phyloP scores from a whole-genome alignment of 2,888 invertebrate genomes.

The Bedellia somnulentella region DNA sequence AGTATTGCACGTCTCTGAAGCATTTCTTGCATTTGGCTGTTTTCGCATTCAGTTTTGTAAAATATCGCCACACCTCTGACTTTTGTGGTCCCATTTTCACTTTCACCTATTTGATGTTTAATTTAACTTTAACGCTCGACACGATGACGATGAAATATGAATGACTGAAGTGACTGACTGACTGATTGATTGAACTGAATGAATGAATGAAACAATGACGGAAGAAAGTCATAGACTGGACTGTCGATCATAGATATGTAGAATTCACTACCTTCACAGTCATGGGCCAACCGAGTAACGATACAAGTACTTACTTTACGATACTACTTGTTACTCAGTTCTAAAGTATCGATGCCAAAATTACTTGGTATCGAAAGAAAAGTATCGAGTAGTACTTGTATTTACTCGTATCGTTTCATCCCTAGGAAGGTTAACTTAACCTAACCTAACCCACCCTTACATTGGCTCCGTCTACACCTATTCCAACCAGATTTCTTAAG shows the following conservation, averaged over 20 bases:
- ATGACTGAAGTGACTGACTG: no score
- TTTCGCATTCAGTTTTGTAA: slow-evolving; percentile 3
- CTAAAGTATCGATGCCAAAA: slow-evolving; percentile 5
- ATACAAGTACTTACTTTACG: slow-evolving; percentile 3
- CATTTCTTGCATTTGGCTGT: slow-evolving; percentile 4
- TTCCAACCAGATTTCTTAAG: no score
- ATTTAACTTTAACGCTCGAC: no score
- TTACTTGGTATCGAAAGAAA: slow-evolving; percentile 3
- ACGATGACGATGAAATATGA: no score
- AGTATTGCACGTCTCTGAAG: slow-evolving; percentile 4
- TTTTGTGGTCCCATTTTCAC: slow-evolving; percentile 2
- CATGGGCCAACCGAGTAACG: slow-evolving; percentile 2
- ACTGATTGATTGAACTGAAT: no score
- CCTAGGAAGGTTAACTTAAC: no score
- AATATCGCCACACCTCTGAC: slow-evolving; percentile 4
- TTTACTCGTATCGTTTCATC: slow-evolving; percentile 5
- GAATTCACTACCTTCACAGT: no score
- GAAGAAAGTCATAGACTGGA: background rate
- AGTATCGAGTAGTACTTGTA: slow-evolving; percentile 4
- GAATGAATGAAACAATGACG: background rate
- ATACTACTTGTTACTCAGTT: slow-evolving; percentile 5
- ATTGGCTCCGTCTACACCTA: no score
- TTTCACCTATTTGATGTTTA: background rate
- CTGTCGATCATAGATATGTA: no score
- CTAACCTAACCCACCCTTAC: no score